phyloP scores from a whole-genome alignment of 1,140 invertebrate genomes.

The Brachionus angularis region DNA sequence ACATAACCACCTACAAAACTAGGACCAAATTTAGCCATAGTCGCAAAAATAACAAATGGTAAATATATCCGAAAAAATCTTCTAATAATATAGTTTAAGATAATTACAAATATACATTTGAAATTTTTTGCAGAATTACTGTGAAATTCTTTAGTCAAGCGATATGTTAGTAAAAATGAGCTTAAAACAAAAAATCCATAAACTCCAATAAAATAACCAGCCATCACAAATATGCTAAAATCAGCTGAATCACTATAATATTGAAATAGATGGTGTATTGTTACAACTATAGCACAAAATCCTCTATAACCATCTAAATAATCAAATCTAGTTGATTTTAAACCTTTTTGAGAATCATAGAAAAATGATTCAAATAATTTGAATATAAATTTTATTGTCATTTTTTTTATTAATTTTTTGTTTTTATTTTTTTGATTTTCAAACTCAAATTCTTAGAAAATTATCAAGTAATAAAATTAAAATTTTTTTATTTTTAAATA shows the following conservation, averaged over 20 bases:
- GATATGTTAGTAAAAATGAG: slow-evolving; percentile 41
- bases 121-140: background rate
- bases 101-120: background rate
- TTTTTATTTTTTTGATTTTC: too few relatives aligned
- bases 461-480: too few relatives aligned
- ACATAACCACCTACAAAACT: slow-evolving; percentile 14
- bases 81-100: slow-evolving; percentile 27
- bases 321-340: too few relatives aligned
- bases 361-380: too few relatives aligned
- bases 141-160: slow-evolving; percentile 2
- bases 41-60: slow-evolving; percentile 5
- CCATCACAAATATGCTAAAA: too few relatives aligned
- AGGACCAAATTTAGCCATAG: slow-evolving; percentile 9
- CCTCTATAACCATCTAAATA: slow-evolving; percentile 42
- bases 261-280: background rate
- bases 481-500: too few relatives aligned
- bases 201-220: too few relatives aligned
- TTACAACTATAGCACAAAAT: slow-evolving; percentile 8
- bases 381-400: too few relatives aligned
- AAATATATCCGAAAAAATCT: slow-evolving; percentile 37
- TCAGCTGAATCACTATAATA: background rate
- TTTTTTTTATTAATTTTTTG: too few relatives aligned
- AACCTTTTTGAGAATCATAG: too few relatives aligned
- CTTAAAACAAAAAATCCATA: slow-evolving; percentile 35
- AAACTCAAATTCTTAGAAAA: too few relatives aligned